Percentiles rank a stretch among this genome's conserved stretches.
These are phyloP conservation scores for Sapajus apella DNA, from an alignment of 2,113 vertebrate genomes.

Conservation along the genomic window DNA sequence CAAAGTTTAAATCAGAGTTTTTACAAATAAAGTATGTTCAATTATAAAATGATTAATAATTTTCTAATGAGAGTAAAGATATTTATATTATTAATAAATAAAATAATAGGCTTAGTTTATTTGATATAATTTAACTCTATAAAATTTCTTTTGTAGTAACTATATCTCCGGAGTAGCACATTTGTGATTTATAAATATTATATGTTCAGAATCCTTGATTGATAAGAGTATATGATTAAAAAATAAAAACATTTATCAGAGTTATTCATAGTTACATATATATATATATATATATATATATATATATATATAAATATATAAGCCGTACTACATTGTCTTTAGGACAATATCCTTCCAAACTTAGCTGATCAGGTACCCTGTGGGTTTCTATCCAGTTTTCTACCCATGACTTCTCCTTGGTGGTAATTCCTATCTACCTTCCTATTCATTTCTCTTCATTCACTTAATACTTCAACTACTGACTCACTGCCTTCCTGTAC, in stretches of 20 bases:
- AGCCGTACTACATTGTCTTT: neutral
- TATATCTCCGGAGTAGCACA: neutral
- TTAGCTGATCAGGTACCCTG: neutral
- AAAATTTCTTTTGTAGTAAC: conserved; percentile 31
- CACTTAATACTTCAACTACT: neutral
- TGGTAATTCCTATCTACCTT: conserved; percentile 24
- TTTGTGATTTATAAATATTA: neutral
- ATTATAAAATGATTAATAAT: conserved; percentile 16
- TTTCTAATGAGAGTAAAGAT: neutral
- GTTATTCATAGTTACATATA: neutral
- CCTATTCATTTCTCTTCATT: conserved; percentile 12
- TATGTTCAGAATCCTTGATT: neutral
- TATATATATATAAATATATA: too few species aligned
- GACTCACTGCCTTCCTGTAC: conserved; percentile 2
- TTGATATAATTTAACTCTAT: neutral
- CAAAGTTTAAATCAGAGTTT: conserved; percentile 11
- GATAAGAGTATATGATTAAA: neutral
- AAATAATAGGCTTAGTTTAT: conserved; percentile 3
- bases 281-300: too few species aligned
- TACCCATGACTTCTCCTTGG: neutral
- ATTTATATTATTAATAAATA: neutral
- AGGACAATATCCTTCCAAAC: neutral
- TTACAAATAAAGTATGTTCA: conserved; percentile 5
- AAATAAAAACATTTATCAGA: neutral
- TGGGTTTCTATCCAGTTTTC: neutral